phyloP scores from a whole-genome alignment of 2,113 vertebrate species.

The Phalacrocorax aristotelis region DNA sequence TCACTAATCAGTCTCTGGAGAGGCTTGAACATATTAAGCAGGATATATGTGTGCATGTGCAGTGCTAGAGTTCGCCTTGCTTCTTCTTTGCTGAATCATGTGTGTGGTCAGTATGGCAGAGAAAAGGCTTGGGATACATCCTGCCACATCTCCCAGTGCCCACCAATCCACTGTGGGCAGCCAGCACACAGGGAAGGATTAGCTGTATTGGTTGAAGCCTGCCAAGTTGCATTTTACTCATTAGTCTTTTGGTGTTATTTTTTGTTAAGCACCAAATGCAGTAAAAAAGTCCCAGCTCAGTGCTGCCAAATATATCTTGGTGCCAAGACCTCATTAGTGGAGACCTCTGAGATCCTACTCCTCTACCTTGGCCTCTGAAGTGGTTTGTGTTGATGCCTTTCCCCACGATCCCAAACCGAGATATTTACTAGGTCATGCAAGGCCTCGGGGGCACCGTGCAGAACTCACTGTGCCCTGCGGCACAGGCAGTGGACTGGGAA shows the following conservation, averaged over 20 bases:
- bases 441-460: not conserved
- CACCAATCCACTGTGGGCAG: not conserved
- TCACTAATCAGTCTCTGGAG: slow-evolving; percentile 35
- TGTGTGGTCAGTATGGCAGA: not conserved
- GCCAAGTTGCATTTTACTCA: not conserved
- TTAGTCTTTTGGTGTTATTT: not conserved
- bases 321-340: slow-evolving; percentile 57
- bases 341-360: slow-evolving; percentile 41
- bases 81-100: not conserved
- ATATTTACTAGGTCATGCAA: not conserved
- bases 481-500: not conserved
- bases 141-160: not conserved
- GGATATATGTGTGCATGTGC: not conserved
- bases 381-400: slow-evolving; percentile 44
- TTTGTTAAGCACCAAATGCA: not conserved
- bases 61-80: not conserved
- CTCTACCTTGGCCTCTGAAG: slow-evolving; percentile 61
- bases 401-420: slow-evolving; percentile 40
- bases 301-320: slow-evolving; percentile 24
- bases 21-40: not conserved
- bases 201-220: not conserved
- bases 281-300: not conserved
- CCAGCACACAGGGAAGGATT: not conserved
- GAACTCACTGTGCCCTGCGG: not conserved
- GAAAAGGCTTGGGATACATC: not conserved